A percentile compares a stretch with the other conserved stretches of the same genome.
These are phyloP conservation scores for Hippolais icterina DNA, from an alignment of 2,113 vertebrate species.

Conservation along the genomic window DNA sequence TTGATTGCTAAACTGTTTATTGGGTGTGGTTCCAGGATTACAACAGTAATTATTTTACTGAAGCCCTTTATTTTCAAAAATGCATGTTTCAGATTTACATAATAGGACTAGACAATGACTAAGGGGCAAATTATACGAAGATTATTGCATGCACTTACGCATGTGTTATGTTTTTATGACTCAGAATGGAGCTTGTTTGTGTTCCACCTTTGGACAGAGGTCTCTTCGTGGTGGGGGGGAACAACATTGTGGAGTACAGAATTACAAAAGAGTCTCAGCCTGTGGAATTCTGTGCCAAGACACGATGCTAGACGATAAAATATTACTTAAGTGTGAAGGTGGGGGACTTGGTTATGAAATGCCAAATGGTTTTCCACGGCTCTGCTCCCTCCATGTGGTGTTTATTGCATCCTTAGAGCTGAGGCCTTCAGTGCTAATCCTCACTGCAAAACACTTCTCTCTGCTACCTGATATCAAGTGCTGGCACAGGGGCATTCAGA, in stretches of 20 bases:
- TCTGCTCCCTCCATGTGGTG: background rate
- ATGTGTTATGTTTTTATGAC: constrained; percentile 73
- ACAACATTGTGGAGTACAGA: background rate
- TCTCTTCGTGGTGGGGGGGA: background rate
- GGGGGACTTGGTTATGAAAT: constrained; percentile 36
- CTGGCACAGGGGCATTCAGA: background rate
- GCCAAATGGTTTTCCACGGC: background rate
- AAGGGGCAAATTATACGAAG: constrained; percentile 79
- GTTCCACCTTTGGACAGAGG: constrained; percentile 70
- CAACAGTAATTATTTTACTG: constrained; percentile 68
- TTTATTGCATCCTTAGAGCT: background rate
- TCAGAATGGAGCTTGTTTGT: constrained; percentile 74
- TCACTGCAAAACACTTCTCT: background rate
- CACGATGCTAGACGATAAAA: constrained; percentile 43
- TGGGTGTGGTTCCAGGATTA: constrained; percentile 67
- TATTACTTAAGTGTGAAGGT: constrained; percentile 42
- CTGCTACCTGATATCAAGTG: background rate
- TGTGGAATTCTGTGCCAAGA: constrained; percentile 33
- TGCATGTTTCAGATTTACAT: constrained; percentile 77
- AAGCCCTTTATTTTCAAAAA: constrained; percentile 72
- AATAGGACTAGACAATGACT: constrained; percentile 84
- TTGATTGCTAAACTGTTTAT: constrained; percentile 76
- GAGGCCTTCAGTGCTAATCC: background rate
- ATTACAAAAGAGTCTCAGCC: constrained; percentile 61
- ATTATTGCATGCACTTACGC: constrained; percentile 77